A percentile compares a stretch with the other conserved stretches of the same genome.
These are phyloP conservation scores for Tupaia tana DNA, from an alignment of 2,113 vertebrate genomes.

Conservation along the genomic window DNA sequence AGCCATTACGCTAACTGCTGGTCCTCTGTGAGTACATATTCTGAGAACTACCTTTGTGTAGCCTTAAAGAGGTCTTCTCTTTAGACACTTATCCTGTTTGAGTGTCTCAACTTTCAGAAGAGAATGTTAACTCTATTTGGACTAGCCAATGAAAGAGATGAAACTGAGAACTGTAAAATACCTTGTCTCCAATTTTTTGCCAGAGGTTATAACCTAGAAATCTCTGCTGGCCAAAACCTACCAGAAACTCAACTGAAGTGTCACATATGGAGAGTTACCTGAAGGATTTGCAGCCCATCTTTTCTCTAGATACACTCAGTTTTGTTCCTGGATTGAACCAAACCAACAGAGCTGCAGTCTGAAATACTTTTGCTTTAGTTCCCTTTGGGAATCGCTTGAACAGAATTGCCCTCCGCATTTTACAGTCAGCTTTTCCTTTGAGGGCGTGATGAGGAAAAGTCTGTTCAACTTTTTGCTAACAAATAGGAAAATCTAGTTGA, in stretches of 20 bases:
- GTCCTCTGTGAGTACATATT: background rate
- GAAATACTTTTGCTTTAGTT: slow-evolving; percentile 38
- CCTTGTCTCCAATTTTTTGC: slow-evolving; percentile 39
- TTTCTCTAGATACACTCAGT: slow-evolving; percentile 19
- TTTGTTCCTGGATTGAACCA: slow-evolving; percentile 45
- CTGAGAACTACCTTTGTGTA: background rate
- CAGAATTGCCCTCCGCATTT: background rate
- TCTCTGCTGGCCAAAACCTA: slow-evolving; percentile 15
- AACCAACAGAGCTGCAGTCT: slow-evolving; percentile 13
- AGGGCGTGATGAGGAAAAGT: background rate
- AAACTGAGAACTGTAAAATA: slow-evolving; percentile 15
- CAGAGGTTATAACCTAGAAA: slow-evolving; percentile 44
- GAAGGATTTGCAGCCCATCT: slow-evolving; percentile 22
- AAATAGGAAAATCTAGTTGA: slow-evolving; percentile 49
- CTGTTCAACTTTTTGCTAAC: slow-evolving; percentile 37
- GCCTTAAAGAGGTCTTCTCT: background rate
- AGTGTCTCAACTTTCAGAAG: background rate
- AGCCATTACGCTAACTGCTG: background rate
- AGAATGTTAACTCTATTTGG: slow-evolving; percentile 18
- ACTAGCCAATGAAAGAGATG: background rate
- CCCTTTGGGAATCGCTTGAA: background rate
- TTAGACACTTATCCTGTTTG: slow-evolving; percentile 22
- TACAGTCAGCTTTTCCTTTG: slow-evolving; percentile 54
- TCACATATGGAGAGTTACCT: slow-evolving; percentile 40
- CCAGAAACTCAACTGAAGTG: slow-evolving; percentile 50